phyloP scores from a whole-genome alignment of 2,113 vertebrate species.

The Campylomormyrus numenius region DNA sequence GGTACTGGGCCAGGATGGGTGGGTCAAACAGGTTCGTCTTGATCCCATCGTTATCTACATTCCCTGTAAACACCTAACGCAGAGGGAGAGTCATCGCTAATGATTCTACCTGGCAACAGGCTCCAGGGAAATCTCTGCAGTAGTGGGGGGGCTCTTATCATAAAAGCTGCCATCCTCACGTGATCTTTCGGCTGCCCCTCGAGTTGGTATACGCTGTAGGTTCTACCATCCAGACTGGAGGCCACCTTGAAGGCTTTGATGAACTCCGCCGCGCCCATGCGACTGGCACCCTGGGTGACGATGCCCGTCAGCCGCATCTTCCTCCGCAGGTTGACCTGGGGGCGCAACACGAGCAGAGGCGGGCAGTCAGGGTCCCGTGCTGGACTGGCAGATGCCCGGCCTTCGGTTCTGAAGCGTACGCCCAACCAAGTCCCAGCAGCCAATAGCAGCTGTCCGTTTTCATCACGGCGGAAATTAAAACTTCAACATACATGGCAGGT shows the following conservation, averaged over 20 bases:
- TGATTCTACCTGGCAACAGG: background rate
- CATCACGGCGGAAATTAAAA: background rate
- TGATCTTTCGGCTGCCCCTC: constrained; percentile 9
- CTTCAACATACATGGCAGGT: background rate
- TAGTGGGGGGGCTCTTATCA: background rate
- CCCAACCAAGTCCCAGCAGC: background rate
- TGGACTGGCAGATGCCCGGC: background rate
- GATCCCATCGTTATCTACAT: constrained; percentile 67
- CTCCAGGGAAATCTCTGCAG: background rate
- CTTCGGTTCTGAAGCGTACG: background rate
- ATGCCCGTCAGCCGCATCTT: constrained; percentile 78
- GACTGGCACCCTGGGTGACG: constrained; percentile 82
- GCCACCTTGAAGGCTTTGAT: constrained; percentile 80
- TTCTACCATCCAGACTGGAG: constrained; percentile 70
- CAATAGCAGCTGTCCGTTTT: background rate
- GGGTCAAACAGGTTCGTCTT: constrained; percentile 75
- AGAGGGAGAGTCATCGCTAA: background rate
- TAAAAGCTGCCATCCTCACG: background rate
- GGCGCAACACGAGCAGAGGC: background rate
- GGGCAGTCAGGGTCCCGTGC: background rate
- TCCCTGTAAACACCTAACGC: constrained; percentile 75
- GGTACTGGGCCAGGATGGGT: constrained; percentile 72
- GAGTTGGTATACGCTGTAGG: constrained; percentile 62
- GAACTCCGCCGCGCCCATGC: constrained; percentile 69
- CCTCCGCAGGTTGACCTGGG: constrained; percentile 77